These are phyloP conservation scores for Onychomys leucogaster DNA, from an alignment of 2,797 vertebrate genomes.

Conservation along the genomic window DNA sequence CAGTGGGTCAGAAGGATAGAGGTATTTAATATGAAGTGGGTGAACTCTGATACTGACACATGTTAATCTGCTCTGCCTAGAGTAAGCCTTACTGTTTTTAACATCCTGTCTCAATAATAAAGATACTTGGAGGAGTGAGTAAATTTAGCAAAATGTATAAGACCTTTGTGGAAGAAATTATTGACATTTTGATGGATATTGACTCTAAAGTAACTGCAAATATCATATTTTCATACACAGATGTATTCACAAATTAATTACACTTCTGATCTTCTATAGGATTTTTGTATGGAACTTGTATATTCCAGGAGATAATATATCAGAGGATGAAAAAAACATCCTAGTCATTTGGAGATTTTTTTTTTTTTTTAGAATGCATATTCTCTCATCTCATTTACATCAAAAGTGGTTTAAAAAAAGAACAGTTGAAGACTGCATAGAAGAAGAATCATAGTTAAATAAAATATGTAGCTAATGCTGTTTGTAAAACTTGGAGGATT, in stretches of 20 bases:
- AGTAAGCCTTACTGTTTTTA: neutral
- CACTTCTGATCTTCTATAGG: neutral
- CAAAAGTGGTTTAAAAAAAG: neutral
- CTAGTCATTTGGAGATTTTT: slow-evolving; percentile 23
- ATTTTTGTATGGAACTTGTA: slow-evolving; percentile 37
- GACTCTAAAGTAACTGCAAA: slow-evolving; percentile 49
- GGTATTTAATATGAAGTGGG: neutral
- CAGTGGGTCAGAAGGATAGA: neutral
- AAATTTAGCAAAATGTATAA: slow-evolving; percentile 39
- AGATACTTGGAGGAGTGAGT: slow-evolving; percentile 18
- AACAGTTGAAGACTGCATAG: neutral
- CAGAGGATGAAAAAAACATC: slow-evolving; percentile 7
- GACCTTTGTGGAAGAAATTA: neutral
- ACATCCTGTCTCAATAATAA: neutral
- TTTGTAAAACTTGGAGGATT: slow-evolving; percentile 49
- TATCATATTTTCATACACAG: neutral
- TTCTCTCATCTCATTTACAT: slow-evolving; percentile 2
- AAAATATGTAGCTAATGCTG: slow-evolving; percentile 26
- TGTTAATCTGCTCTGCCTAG: neutral
- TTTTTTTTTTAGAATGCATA: neutral
- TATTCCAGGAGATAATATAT: slow-evolving; percentile 12
- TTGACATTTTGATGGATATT: neutral
- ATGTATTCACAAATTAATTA: neutral
- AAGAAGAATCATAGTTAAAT: slow-evolving; percentile 16
- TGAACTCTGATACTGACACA: neutral